Evolutionary conservation across 2,888 invertebrate species (phyloP).

Genomic region (Idaea dimidiata): DNA sequence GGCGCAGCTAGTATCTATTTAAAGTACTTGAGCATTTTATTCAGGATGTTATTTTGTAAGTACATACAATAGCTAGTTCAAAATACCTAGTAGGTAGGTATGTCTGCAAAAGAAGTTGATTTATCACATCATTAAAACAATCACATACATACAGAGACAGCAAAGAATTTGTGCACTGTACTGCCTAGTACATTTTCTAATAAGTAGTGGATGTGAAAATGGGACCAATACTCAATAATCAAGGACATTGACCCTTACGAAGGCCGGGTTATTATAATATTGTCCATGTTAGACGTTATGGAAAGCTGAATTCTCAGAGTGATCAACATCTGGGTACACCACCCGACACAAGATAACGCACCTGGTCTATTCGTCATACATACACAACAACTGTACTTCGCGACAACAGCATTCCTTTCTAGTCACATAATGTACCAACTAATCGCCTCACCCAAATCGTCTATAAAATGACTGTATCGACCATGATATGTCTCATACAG

Average conservation of each 20-base stretch:
- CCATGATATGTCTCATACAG: slow-evolving; percentile 4
- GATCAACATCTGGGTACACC: slow-evolving; percentile 22
- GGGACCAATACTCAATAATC: slow-evolving; percentile 14
- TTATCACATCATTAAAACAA: background rate
- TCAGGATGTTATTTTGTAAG: background rate
- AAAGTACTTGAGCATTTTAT: too few relatives aligned
- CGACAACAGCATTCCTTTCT: slow-evolving; percentile 41
- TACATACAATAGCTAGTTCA: background rate
- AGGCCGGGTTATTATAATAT: slow-evolving; percentile 50
- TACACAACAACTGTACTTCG: background rate
- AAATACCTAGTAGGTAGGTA: background rate
- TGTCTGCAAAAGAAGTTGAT: background rate
- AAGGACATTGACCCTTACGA: slow-evolving; percentile 58
- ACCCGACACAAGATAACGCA: slow-evolving; percentile 22
- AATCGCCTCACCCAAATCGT: background rate
- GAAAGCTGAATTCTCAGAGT: slow-evolving; percentile 21
- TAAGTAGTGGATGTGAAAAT: slow-evolving; percentile 9
- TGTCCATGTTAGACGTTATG: slow-evolving; percentile 22
- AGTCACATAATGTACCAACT: slow-evolving; percentile 6
- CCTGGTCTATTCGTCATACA: slow-evolving; percentile 28
- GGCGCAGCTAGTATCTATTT: too few relatives aligned
- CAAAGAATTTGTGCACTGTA: slow-evolving; percentile 4
- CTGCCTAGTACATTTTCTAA: slow-evolving; percentile 3
- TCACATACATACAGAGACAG: background rate
- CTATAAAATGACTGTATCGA: background rate